Percentiles rank a stretch among this genome's conserved stretches.
Evolutionary conservation across 2,113 vertebrate genomes (phyloP).

Genomic region (Ailurus styani): DNA sequence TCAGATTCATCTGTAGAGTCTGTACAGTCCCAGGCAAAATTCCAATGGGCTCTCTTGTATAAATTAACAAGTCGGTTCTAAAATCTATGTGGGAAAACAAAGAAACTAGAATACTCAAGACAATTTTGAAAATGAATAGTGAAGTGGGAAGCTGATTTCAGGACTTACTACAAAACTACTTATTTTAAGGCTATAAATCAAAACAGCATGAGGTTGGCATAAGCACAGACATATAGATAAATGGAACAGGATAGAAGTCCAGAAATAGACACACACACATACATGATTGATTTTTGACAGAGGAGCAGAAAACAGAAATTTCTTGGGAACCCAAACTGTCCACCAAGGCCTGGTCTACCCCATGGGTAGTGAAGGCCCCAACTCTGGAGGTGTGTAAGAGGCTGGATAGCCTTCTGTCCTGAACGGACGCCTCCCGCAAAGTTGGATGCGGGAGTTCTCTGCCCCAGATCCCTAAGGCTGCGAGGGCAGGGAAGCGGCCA

Average conservation of each 20-base stretch:
- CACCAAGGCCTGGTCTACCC: background rate
- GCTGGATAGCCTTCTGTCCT: background rate
- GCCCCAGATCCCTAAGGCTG: accelerated
- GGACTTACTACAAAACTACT: background rate
- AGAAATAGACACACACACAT: background rate
- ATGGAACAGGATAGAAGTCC: background rate
- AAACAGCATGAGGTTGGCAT: background rate
- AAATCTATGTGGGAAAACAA: background rate
- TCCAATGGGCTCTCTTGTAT: background rate
- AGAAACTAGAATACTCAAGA: background rate
- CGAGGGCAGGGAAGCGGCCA: accelerated
- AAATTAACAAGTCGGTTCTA: background rate
- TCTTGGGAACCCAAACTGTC: background rate
- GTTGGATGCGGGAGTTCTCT: accelerated
- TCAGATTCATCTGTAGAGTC: background rate
- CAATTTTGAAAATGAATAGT: background rate
- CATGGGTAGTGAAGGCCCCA: background rate
- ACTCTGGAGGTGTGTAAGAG: background rate
- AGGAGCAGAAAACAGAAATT: background rate
- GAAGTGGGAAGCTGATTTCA: background rate
- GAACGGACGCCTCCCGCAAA: background rate
- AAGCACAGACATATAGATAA: background rate
- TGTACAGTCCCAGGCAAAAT: background rate
- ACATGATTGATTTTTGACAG: background rate
- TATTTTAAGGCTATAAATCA: background rate